Evolutionary conservation across 1,140 invertebrate species (phyloP).

Genomic region (Neodiprion virginianus): DNA sequence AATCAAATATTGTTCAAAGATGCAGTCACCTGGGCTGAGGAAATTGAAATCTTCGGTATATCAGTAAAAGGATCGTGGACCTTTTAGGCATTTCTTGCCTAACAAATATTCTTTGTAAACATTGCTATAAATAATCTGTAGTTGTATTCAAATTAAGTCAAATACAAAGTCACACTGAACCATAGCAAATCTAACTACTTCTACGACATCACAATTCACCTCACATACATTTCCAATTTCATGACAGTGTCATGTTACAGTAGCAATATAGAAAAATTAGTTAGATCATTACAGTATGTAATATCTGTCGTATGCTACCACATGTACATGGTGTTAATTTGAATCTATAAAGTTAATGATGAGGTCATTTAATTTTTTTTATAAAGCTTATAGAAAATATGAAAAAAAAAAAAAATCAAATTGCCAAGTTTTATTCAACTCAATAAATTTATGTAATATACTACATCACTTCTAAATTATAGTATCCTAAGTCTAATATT

Average conservation of each 20-base stretch:
- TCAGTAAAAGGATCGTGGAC: background rate
- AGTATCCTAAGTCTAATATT: background rate
- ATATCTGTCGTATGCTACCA: no score
- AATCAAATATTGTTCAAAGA: background rate
- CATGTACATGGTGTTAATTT: no score
- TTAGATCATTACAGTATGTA: no score
- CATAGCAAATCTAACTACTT: background rate
- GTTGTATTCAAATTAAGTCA: background rate
- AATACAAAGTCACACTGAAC: background rate
- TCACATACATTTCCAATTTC: background rate
- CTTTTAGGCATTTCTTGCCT: background rate
- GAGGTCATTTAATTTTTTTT: no score
- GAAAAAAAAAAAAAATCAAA: background rate
- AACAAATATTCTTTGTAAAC: background rate
- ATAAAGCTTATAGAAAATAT: no score
- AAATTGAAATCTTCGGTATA: no score
- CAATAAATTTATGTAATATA: background rate
- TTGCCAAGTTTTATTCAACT: background rate
- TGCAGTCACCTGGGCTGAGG: background rate
- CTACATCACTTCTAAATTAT: background rate
- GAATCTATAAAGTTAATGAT: no score
- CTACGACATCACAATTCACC: background rate
- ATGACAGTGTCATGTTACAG: background rate
- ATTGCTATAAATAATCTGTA: background rate
- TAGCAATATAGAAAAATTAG: no score